Evolutionary conservation across 2,113 vertebrate species (phyloP).

Genomic region (Ramphastos sulfuratus): DNA sequence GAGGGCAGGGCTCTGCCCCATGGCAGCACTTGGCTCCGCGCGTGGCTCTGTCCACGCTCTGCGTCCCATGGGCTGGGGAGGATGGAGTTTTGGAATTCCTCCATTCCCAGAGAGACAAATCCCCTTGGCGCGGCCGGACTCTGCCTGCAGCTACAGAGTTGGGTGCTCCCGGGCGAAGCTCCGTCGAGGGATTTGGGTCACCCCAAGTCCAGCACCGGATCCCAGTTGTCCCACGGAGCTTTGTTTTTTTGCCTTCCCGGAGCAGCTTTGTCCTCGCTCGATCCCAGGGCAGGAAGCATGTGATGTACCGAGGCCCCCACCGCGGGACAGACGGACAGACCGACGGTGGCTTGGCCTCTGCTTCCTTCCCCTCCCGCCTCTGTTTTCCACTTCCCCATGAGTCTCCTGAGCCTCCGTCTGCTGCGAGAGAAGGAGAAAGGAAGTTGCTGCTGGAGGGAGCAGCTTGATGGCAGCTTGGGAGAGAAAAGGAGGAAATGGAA

Average conservation of each 20-base stretch:
- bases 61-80: background rate
- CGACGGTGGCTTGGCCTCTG: background rate
- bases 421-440: background rate
- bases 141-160: background rate
- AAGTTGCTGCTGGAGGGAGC: slow-evolving; percentile 27
- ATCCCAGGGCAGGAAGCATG: background rate
- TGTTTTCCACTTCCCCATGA: slow-evolving; percentile 19
- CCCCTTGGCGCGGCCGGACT: background rate
- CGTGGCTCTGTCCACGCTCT: background rate
- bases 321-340: background rate
- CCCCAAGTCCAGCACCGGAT: accelerated
- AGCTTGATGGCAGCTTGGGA: background rate
- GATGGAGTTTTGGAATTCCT: background rate
- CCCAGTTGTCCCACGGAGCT: accelerated
- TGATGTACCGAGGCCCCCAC: background rate
- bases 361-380: background rate
- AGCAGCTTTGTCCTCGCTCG: background rate
- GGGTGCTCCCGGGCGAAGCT: no score
- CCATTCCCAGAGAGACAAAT: background rate
- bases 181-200: background rate
- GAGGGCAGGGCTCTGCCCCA: background rate
- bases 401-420: background rate
- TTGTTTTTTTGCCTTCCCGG: background rate
- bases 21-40: background rate
- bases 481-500: slow-evolving; percentile 65